phyloP scores from a whole-genome alignment of 2,113 vertebrate genomes.

The Microcebus ravelobensis region DNA sequence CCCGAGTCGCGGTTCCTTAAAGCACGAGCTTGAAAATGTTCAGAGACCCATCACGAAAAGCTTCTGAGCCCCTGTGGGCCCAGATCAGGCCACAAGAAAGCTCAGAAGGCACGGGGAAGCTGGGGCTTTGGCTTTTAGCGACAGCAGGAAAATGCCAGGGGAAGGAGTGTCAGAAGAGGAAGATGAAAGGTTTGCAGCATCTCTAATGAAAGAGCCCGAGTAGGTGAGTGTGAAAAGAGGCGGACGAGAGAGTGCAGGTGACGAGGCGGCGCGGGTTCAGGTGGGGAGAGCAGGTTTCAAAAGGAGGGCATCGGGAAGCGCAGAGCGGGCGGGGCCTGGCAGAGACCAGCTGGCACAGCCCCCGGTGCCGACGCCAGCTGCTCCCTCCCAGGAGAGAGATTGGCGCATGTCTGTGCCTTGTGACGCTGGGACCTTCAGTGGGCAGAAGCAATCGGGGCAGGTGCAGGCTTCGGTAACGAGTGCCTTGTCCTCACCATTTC shows the following conservation, averaged over 20 bases:
- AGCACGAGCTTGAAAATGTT: not conserved
- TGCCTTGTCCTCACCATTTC: not conserved
- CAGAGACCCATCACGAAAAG: not conserved
- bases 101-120: not conserved
- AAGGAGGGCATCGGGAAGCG: not conserved
- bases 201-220: not conserved
- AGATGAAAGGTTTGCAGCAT: not conserved
- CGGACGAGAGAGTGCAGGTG: not conserved
- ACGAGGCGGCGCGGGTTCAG: not conserved
- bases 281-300: fast-evolving
- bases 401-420: not conserved
- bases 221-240: not conserved
- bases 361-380: not conserved
- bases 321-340: too few species aligned
- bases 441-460: not conserved
- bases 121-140: not conserved
- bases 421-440: not conserved
- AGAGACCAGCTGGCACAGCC: not conserved
- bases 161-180: not conserved
- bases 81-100: not conserved
- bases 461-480: not conserved
- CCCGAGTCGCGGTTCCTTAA: not conserved
- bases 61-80: not conserved
- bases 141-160: not conserved
- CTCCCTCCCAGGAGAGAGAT: not conserved